Percentiles rank a stretch among this genome's conserved stretches.
Evolutionary conservation across 2,113 vertebrate species (phyloP).

Genomic region (Cariama cristata): DNA sequence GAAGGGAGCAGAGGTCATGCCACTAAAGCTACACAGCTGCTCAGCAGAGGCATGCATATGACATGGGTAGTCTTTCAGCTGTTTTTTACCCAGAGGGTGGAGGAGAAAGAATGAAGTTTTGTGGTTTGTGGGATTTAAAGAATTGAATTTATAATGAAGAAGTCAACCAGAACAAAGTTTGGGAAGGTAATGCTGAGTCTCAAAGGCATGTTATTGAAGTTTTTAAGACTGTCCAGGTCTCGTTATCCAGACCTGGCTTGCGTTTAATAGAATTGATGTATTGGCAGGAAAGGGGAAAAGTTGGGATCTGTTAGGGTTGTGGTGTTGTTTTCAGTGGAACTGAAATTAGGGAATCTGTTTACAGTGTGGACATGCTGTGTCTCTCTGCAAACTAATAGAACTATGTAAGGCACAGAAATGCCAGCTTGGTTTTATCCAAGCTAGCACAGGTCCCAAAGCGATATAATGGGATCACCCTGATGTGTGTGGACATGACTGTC

Average conservation of each 20-base stretch:
- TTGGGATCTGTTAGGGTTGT: neutral
- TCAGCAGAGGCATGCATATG: fast-evolving
- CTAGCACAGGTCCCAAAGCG: neutral
- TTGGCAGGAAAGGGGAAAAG: neutral
- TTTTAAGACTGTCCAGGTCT: neutral
- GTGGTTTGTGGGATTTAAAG: neutral
- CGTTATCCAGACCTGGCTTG: neutral
- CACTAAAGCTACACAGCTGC: neutral
- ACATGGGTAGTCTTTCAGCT: neutral
- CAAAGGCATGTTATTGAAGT: neutral
- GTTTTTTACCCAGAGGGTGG: neutral
- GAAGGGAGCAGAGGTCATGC: neutral
- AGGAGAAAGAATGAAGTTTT: neutral
- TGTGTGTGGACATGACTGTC: neutral
- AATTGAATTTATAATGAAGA: neutral
- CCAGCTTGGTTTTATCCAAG: neutral
- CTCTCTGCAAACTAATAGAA: neutral
- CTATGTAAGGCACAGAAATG: neutral
- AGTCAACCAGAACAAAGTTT: neutral
- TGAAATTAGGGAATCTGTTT: neutral
- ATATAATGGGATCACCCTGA: neutral
- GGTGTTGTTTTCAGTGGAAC: neutral
- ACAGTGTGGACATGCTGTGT: neutral
- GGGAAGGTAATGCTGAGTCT: neutral
- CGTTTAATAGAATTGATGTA: neutral